phyloP scores from a whole-genome alignment of 2,797 vertebrate genomes.

The Coregonus sp. region DNA sequence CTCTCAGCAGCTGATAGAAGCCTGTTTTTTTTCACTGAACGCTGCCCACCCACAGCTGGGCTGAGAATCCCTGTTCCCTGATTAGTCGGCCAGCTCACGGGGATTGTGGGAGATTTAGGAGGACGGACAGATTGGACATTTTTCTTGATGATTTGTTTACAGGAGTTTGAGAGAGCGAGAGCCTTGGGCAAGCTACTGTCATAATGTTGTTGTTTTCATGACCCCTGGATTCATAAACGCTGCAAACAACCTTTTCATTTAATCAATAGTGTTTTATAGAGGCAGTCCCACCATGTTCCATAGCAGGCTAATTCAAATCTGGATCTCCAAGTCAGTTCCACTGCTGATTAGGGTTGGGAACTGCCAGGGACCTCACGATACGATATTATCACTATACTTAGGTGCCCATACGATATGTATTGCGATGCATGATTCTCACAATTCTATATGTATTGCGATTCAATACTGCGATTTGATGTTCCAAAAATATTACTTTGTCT shows the following conservation, averaged over 20 bases:
- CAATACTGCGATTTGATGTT: too few species aligned
- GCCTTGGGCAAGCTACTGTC: background rate
- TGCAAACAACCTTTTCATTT: background rate
- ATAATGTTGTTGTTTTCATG: background rate
- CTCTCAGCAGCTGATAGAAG: constrained; percentile 55
- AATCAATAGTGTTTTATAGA: background rate
- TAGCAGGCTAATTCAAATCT: background rate
- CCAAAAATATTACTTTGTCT: too few species aligned
- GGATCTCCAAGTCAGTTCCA: background rate
- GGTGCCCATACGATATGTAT: too few species aligned
- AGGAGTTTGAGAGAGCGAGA: constrained; percentile 1
- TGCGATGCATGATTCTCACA: too few species aligned
- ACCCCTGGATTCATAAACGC: background rate
- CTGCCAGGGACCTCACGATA: too few species aligned
- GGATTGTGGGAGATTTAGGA: constrained; percentile 48
- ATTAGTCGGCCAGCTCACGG: constrained; percentile 32
- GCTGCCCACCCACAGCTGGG: constrained; percentile 44
- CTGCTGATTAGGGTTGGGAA: background rate
- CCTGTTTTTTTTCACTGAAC: constrained; percentile 57
- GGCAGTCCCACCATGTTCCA: background rate
- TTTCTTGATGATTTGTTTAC: constrained; percentile 23
- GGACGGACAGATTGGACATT: constrained; percentile 40
- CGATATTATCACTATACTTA: too few species aligned
- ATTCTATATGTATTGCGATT: too few species aligned
- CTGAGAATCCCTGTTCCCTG: constrained; percentile 33